Percentiles rank a stretch among this genome's conserved stretches.
Evolutionary conservation across 2,888 invertebrate genomes (phyloP).

Genomic region (Synanthedon myopaeformis): DNA sequence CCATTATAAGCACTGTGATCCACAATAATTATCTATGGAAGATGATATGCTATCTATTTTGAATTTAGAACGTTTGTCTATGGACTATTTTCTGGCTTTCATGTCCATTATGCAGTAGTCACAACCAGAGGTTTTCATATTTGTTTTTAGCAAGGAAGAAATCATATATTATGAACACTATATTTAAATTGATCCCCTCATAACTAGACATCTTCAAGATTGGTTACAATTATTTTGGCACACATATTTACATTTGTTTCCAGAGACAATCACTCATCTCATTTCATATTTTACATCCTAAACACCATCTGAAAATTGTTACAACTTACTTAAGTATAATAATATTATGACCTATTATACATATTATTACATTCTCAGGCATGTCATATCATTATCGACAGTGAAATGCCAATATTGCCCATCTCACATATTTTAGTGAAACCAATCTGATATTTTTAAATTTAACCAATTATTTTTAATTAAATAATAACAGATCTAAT

Average conservation of each 20-base stretch:
- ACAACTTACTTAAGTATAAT: too few species aligned
- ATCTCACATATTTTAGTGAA: too few species aligned
- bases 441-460: too few species aligned
- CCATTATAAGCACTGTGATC: constrained; percentile 27
- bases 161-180: constrained; percentile 29
- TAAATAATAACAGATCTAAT: too few species aligned
- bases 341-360: too few species aligned
- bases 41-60: constrained; percentile 30
- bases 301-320: too few species aligned
- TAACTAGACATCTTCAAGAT: constrained; percentile 31
- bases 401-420: too few species aligned
- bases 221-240: not conserved
- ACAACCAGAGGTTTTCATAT: constrained; percentile 22
- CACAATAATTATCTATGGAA: constrained; percentile 20
- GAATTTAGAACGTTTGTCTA: constrained; percentile 13
- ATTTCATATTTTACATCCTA: not conserved
- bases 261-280: not conserved
- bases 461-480: too few species aligned
- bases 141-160: constrained; percentile 3
- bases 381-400: too few species aligned
- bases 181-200: constrained; percentile 56
- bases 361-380: too few species aligned
- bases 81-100: constrained; percentile 5
- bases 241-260: not conserved
- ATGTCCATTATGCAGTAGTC: constrained; percentile 20